Evolutionary conservation across 1,140 invertebrate species (phyloP), one percentile per base, ranked within the genome.

Genomic region (Euwallacea similis): DNA sequence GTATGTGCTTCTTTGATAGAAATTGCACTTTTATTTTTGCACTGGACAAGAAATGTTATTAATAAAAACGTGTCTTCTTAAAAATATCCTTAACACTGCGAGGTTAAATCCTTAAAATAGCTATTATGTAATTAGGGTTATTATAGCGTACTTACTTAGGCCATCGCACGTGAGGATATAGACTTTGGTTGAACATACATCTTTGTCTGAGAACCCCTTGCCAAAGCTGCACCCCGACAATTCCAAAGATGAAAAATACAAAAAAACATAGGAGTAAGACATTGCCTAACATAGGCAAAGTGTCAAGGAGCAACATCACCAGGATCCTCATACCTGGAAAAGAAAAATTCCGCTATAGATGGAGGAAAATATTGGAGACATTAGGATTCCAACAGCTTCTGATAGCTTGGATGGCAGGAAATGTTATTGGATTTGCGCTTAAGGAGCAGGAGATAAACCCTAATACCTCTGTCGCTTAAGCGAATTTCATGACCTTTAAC

Each of bases 171-270:
- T 90, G 87, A 15, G 86, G 85, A 71, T 75, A 71, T 88, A 77
- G 47, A 7, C 61, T 69, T 33, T 42, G 16, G 63, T 88, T 87
- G 68, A 97, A 86, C 79, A 93, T 96, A 82, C 97, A 99, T 53
- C 97, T 87, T 81, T 98, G 96, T 66, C 96, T 85, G 44, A 99
- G 85, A 44, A 98, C 93, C 6, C 98, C 98, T 78, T 98, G 94
- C 98, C 98, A 99, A 9, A 99, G 86, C 82, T 99, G 98, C 10
- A 99, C 98, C 0, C 98, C 98, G 71, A 99, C 94, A 79, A 99
- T 99, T 56, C 98, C 98, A 81, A 99, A 99, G 81, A 99, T 99
- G 88, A 99, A 99, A 89, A 99, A 99, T 47, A 99, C 97, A 86
- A 99, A 99, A 87, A 99, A 99, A 85, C 98, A 99, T 50, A 99